Conservation (phyloP, 1,140 invertebrate genomes). For the Aphelenchoides besseyi region DNA sequence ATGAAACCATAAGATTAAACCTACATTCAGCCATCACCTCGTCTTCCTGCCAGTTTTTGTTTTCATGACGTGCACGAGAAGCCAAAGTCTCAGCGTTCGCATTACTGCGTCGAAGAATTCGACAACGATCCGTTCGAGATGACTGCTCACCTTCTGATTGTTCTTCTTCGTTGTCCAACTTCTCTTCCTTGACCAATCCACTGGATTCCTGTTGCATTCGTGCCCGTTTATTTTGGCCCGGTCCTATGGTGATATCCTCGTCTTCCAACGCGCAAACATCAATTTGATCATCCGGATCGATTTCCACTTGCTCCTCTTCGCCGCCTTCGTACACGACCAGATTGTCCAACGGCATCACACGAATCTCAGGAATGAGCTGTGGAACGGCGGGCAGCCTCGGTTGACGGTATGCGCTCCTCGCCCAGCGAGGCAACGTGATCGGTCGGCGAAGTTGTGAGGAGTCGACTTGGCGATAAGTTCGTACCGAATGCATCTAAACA, state of each 20-base stretch:
- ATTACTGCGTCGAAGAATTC: slow-evolving; percentile 12
- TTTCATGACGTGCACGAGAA: neutral
- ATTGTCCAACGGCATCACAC: slow-evolving; percentile 2
- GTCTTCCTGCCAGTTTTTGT: neutral
- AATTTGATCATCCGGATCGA: slow-evolving; percentile 8
- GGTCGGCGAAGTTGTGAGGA: neutral
- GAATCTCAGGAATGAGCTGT: slow-evolving; percentile 16
- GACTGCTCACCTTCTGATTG: neutral
- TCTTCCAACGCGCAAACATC: slow-evolving; percentile 20
- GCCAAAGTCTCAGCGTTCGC: neutral
- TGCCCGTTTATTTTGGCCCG: neutral
- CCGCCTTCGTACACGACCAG: neutral
- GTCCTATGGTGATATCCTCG: neutral
- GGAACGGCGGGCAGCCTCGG: neutral
- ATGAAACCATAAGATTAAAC: slow-evolving; percentile 9
- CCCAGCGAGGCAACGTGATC: slow-evolving; percentile 16
- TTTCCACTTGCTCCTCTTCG: neutral
- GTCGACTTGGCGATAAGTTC: slow-evolving; percentile 17
- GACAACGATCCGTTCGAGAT: neutral
- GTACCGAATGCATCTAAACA: no score
- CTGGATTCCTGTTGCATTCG: no score
- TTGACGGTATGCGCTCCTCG: slow-evolving; percentile 1
- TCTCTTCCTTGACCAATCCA: slow-evolving; percentile 15
- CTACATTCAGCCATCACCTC: slow-evolving; percentile 6
- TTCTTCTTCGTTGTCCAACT: neutral